phyloP scores from a whole-genome alignment of 2,888 invertebrate genomes.

The Oligia fasciuncula region DNA sequence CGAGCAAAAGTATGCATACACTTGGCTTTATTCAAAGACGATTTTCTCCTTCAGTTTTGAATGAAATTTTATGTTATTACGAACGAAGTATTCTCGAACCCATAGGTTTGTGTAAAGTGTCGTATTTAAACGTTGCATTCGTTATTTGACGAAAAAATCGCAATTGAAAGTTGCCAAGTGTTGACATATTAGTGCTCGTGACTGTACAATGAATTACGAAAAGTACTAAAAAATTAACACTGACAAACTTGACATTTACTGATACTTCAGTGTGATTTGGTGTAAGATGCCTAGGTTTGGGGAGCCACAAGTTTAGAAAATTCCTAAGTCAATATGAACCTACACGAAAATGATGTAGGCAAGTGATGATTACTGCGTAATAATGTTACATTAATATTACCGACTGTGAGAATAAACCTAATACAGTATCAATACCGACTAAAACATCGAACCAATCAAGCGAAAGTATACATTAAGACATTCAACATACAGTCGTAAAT shows the following conservation, averaged over 20 bases:
- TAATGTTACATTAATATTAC: neutral
- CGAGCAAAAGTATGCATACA: no score
- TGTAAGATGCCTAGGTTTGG: no score
- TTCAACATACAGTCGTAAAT: slow-evolving; percentile 15
- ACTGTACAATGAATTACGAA: no score
- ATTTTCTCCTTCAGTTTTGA: no score
- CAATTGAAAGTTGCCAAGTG: no score
- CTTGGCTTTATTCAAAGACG: no score
- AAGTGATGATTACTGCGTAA: slow-evolving; percentile 1
- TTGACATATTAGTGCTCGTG: no score
- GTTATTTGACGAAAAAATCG: no score
- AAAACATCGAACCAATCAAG: neutral
- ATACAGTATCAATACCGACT: slow-evolving; percentile 8
- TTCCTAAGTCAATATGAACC: neutral
- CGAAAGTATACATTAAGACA: slow-evolving; percentile 17
- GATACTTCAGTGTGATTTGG: neutral
- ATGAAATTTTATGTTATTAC: no score
- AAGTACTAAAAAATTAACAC: neutral
- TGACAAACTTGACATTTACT: neutral
- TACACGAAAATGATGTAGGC: neutral
- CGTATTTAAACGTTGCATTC: no score
- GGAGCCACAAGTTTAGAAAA: neutral
- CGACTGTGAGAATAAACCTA: slow-evolving; percentile 23
- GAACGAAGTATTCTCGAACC: no score
- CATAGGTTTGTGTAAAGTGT: no score